Conservation (phyloP, 1,140 invertebrate genomes). For the Propsilocerus akamusi region DNA sequence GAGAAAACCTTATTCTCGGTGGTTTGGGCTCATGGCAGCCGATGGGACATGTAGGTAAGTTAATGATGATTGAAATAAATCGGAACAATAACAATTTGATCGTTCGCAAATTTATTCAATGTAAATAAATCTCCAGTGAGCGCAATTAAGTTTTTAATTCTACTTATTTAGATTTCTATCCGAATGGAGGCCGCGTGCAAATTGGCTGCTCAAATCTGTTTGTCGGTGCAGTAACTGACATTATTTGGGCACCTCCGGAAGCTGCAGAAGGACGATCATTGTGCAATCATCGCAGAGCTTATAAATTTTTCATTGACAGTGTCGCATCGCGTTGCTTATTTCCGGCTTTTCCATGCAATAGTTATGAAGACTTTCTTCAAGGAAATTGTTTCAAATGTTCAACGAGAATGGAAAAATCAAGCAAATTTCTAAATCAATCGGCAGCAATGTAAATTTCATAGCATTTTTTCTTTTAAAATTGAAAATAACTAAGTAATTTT, state of each 20-base stretch:
- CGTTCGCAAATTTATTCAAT: neutral
- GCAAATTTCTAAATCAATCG: neutral
- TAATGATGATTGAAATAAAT: neutral
- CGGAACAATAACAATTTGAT: neutral
- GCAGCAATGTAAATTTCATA: neutral
- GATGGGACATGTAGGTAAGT: conserved; percentile 52
- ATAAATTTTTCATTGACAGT: conserved; percentile 86
- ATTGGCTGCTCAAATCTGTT: conserved; percentile 72
- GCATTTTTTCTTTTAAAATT: neutral
- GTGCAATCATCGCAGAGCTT: conserved; percentile 80
- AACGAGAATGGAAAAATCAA: conserved; percentile 19
- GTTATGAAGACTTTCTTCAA: conserved; percentile 60
- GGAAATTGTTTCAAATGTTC: conserved; percentile 35
- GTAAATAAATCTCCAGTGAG: neutral
- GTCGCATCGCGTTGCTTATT: conserved; percentile 78
- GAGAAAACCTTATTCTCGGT: conserved; percentile 68
- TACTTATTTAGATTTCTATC: conserved; percentile 55
- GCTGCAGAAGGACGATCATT: conserved; percentile 63
- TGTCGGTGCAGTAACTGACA: conserved; percentile 75
- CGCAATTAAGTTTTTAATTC: neutral
- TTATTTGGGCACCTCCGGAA: conserved; percentile 62
- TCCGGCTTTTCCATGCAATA: conserved; percentile 69
- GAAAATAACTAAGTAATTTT: neutral
- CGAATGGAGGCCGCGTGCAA: conserved; percentile 77
- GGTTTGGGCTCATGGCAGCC: conserved; percentile 69